These are phyloP conservation scores for Drosophila kikkawai DNA, from an alignment of 1,140 invertebrate genomes.

Conservation along the genomic window DNA sequence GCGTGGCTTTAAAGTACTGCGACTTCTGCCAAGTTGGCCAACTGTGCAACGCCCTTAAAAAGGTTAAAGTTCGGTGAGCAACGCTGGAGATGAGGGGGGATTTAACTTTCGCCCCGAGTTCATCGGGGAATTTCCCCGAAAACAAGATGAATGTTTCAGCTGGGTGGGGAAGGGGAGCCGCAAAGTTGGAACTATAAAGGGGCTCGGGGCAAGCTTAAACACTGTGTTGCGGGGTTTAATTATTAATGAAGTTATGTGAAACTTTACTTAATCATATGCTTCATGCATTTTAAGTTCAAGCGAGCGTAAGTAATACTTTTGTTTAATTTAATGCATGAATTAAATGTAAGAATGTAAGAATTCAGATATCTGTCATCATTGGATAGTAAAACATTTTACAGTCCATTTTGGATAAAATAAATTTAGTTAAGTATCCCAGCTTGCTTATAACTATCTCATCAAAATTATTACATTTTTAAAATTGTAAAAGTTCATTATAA, in stretches of 20 bases:
- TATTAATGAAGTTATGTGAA: slow-evolving; percentile 37
- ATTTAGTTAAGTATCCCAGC: background rate
- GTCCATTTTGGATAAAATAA: too few species aligned
- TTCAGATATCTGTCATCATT: background rate
- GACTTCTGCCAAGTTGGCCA: slow-evolving; percentile 17
- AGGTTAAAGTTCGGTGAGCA: slow-evolving; percentile 61
- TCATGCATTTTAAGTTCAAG: background rate
- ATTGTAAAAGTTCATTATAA: slow-evolving; percentile 32
- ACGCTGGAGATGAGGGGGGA: background rate
- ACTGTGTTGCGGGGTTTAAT: slow-evolving; percentile 27
- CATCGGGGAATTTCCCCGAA: slow-evolving; percentile 24
- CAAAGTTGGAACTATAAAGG: slow-evolving; percentile 36
- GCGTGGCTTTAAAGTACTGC: slow-evolving; percentile 43
- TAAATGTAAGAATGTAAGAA: too few species aligned
- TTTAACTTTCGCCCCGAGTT: slow-evolving; percentile 30
- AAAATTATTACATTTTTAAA: slow-evolving; percentile 4
- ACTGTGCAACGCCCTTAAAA: slow-evolving; percentile 35
- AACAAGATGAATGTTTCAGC: slow-evolving; percentile 21
- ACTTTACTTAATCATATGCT: slow-evolving; percentile 19
- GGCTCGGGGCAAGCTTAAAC: slow-evolving; percentile 13
- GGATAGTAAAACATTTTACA: too few species aligned
- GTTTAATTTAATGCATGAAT: background rate
- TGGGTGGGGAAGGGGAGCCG: background rate
- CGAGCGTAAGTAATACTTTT: background rate
- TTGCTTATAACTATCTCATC: background rate